These are phyloP conservation scores for Triplophysa yarkandensis DNA, from an alignment of 2,797 vertebrate species.

Conservation along the genomic window DNA sequence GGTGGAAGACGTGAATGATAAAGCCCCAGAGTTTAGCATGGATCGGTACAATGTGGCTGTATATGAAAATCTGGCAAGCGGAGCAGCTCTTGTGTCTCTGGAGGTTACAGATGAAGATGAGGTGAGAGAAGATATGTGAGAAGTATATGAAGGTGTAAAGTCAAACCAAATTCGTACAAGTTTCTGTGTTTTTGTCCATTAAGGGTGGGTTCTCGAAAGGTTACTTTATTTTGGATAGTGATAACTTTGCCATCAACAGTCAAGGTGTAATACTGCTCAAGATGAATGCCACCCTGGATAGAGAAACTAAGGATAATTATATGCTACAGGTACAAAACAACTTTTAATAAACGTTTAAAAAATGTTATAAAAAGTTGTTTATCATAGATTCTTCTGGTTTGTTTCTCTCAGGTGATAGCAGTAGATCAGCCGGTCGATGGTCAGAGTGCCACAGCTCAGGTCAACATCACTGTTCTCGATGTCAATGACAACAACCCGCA, in stretches of 20 bases:
- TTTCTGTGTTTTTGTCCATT: constrained; percentile 40
- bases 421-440: constrained; percentile 69
- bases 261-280: constrained; percentile 73
- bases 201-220: constrained; percentile 79
- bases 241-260: constrained; percentile 70
- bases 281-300: constrained; percentile 71
- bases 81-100: constrained; percentile 67
- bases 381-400: neutral
- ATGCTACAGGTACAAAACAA: constrained; percentile 68
- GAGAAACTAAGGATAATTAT: constrained; percentile 73
- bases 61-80: constrained; percentile 72
- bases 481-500: constrained; percentile 82
- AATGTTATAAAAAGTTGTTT: neutral
- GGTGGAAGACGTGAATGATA: constrained; percentile 76
- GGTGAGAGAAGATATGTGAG: constrained; percentile 62
- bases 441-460: constrained; percentile 70
- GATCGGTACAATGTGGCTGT: constrained; percentile 62
- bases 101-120: constrained; percentile 73
- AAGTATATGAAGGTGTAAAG: neutral
- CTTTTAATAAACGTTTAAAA: neutral
- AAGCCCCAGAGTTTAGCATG: constrained; percentile 73
- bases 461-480: constrained; percentile 76
- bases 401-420: constrained; percentile 71
- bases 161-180: too few relatives aligned
- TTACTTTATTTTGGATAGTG: constrained; percentile 67